Evolutionary conservation across 2,113 vertebrate genomes (phyloP), one percentile per base, ranked within the genome.

Genomic region (Tonatia bakeri): DNA sequence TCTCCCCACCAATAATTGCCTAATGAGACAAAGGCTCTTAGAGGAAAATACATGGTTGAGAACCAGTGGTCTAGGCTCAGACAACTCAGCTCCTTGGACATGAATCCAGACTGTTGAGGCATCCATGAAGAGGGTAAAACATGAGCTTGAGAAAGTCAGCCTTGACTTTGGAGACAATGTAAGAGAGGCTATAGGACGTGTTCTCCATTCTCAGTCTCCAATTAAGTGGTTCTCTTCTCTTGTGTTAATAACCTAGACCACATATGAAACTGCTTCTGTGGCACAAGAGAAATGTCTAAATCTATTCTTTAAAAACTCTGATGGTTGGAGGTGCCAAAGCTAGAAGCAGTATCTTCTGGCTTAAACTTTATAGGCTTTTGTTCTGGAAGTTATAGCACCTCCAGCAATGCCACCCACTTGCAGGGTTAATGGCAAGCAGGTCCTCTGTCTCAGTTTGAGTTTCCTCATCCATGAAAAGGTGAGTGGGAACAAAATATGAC

Each of bases 1-100:
- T 36, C 5, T 88, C 26, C 11, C 38, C 26, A 77, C 15, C 28
- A 82, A 11, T 40, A 43, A 31, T 12, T 94, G 2, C 20, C 40
- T 84, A n/a, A 65, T 65, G 28, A 97, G 52, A 22, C 67, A 59
- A 43, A 17, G n/a, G 52, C 10, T 86, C 65, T 40, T 90, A 22
- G 22, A 28, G 10, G 88, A 93, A 28, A 65, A 17, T 0, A 0
- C 11, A 12, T 7, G 4, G 3, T 22, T n/a, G n/a, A 91, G 40
- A 75, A 36, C 7, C 28, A 38, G 17, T 12, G 2, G 12, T 43
- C 38, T 12, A 43, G 11, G 11, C 9, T 22, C 8, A n/a, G 11
- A 15, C 2, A 0, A 17, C 31, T 77, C 31, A 19, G 22, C n/a
- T 75, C 45, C 43, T 38, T 5, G 47, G 19, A 90, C 8, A 13